Evolutionary conservation across 64 coral and sea anemone genomes (phyloP).

Genomic region (Orbicella faveolata): DNA sequence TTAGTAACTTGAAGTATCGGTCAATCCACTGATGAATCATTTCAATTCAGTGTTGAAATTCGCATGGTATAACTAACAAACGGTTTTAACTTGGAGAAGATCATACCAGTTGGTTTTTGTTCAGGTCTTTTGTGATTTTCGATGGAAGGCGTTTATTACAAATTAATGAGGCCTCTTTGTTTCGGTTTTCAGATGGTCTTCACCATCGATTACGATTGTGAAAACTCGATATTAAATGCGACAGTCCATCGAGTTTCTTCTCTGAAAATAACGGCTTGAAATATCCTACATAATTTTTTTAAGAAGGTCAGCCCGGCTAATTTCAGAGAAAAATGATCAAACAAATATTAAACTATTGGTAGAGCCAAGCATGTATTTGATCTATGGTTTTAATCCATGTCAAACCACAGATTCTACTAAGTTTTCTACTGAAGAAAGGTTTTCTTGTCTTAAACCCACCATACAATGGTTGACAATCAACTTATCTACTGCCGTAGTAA

Average conservation of each 20-base stretch:
- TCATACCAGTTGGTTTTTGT: constrained; percentile 9
- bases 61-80: background rate
- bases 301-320: background rate
- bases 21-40: no score
- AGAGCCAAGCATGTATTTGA: background rate
- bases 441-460: background rate
- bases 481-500: background rate
- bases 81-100: background rate
- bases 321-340: background rate
- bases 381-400: background rate
- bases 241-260: background rate
- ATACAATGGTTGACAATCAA: constrained; percentile 1
- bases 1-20: no score
- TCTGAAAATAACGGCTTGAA: background rate
- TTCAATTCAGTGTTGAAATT: background rate
- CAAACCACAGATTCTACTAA: background rate
- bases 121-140: constrained; percentile 31
- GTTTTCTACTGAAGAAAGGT: background rate
- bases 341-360: background rate
- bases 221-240: background rate
- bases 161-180: constrained; percentile 30
- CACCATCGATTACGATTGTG: background rate
- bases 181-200: background rate
- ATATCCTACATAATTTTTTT: background rate
- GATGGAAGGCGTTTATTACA: background rate